Evolutionary conservation across 2,888 invertebrate genomes (phyloP).

Genomic region (Acanthosepion pharaonis): DNA sequence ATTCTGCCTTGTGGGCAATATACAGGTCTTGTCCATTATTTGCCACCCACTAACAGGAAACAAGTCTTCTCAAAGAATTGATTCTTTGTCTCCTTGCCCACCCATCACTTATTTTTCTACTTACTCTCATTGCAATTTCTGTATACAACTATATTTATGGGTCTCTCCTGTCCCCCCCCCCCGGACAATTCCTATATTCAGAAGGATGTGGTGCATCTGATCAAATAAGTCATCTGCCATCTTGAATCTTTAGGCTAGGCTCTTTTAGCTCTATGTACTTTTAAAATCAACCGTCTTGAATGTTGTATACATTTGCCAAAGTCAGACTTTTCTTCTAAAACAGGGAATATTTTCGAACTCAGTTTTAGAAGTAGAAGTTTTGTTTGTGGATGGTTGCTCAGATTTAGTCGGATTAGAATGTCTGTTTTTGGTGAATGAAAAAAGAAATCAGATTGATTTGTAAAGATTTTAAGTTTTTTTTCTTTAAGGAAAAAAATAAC

Average conservation of each 20-base stretch:
- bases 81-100: not conserved
- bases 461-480: not conserved
- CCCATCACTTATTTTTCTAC: not conserved
- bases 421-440: not conserved
- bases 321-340: slow-evolving; percentile 7
- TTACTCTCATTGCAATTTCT: not conserved
- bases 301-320: not conserved
- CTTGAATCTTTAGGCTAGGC: not conserved
- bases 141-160: not conserved
- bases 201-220: not conserved
- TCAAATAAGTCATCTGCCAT: not conserved
- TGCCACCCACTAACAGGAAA: not conserved
- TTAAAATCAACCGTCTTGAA: not conserved
- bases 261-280: not conserved
- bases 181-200: not conserved
- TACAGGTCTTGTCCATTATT: not conserved
- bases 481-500: not conserved
- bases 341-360: not conserved
- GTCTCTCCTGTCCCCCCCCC: too few species aligned
- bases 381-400: not conserved
- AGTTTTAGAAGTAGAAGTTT: not conserved
- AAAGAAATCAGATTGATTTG: not conserved
- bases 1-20: not conserved
- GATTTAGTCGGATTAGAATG: not conserved
- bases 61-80: not conserved